phyloP scores from a whole-genome alignment of 2,113 vertebrate species.

The Gymnarchus niloticus region DNA sequence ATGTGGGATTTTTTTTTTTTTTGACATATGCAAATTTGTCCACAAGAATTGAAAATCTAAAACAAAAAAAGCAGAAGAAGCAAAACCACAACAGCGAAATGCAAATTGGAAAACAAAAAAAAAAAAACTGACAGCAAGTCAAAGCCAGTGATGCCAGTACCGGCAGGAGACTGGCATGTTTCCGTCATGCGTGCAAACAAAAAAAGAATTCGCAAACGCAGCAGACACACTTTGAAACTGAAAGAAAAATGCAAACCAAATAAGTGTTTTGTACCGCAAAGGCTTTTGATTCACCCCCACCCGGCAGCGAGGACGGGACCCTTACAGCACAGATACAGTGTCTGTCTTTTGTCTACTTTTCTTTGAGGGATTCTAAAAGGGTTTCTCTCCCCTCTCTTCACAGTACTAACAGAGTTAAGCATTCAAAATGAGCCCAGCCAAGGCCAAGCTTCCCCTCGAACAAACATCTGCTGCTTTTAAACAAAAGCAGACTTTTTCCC shows the following conservation, averaged over 20 bases:
- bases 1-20: background rate
- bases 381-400: background rate
- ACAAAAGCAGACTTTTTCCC: conserved; percentile 13
- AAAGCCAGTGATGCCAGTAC: background rate
- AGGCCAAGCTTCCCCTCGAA: conserved; percentile 2
- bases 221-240: background rate
- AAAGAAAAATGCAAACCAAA: background rate
- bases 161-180: background rate
- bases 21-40: background rate
- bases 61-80: background rate
- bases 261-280: background rate
- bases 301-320: background rate
- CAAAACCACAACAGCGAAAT: background rate
- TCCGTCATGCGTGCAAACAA: background rate
- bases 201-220: background rate
- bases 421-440: background rate
- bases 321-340: background rate
- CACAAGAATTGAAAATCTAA: background rate
- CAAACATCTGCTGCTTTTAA: conserved; percentile 24
- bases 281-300: background rate
- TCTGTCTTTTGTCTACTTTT: conserved; percentile 8
- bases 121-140: background rate
- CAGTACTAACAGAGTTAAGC: background rate
- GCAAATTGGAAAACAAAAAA: background rate
- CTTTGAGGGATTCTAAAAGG: background rate